Base-by-base conservation (phyloP, 2,113 vertebrate genomes). In the Etheostoma spectabile region DNA sequence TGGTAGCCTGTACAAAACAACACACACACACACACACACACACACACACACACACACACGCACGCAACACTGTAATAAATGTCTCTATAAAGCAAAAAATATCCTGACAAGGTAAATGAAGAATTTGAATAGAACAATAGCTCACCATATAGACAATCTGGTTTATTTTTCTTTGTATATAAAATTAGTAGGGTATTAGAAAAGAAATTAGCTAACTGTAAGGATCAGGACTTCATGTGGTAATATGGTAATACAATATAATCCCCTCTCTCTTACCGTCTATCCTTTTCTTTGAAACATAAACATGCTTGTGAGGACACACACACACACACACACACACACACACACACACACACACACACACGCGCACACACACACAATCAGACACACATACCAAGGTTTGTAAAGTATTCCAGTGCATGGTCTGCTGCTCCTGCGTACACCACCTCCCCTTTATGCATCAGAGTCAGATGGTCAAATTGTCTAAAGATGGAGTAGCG, bases 401-500 rank as follows among this genome's bases (percentile, higher is more conserved):
- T 24, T 61, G 89, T 90, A 77, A 96, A 96, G 87, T 96, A 96
- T 2, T 82, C 70, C 74, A 95, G 73, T 8, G 93, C 69, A 7
- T 86, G 55, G 10, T 8, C 52, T 0, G 93, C 87, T 19, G 84
- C 82, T 21, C 95, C 96, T 7, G 94, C 89, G 8, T 94, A 96
- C 70, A 96, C 92, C 18, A 94, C 81, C 83, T 96, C 93, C 56
- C 95, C 96, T 79, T 95, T 95, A 51, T 95, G 94, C 89, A 96
- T 93, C 60, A 96, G 92, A 0, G 93, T 96, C 85, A 96, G 91
- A 66, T 95, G 91, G 86, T 96, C 95, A 75, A 96, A 95, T 73
- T 91, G 89, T 67, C 30, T 93, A 91, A 95, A 96, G 91, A 96
- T 96, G 82, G 96, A 95, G 79, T 94, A 96, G 16, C 95, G 94